Base-by-base conservation (phyloP, 2,113 vertebrate genomes). In the Guaruba guarouba region DNA sequence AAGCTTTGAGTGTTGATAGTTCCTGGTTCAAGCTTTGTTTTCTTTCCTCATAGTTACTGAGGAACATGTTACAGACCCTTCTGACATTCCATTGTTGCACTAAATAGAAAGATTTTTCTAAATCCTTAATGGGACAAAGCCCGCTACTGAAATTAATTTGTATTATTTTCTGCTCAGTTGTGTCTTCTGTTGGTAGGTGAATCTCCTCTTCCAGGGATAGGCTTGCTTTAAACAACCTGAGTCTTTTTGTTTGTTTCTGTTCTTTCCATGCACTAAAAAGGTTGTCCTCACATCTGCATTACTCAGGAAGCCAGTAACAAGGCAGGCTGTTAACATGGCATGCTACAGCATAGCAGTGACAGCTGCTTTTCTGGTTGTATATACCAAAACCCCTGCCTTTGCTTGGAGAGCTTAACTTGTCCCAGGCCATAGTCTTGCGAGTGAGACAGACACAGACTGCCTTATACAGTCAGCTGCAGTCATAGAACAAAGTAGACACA, bases 371-470 rank as follows among this genome's bases (percentile, higher is more conserved):
- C 29, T 77, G 37, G 35, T 17, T 73, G 8, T 28, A 7, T 69
- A 31, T 43, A 18, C 2, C 4, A 51, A 79, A 91, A 59, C 15
- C 1, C 6, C 20, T 1, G 0, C 18, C 22, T 67, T 71, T 91
- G 7, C 22, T 69, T 0, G 0, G 17, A 41, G 17, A 25, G 6
- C 27, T 71, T 44, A 67, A 57, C 28, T 68, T 5, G 7, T 68
- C 48, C 62, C 17, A 63, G 54, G 35, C 23, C 25, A 4, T 82
- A 17, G 20, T 83, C 4, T 29, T 84, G 28, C 27, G 27, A 91
- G 24, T n/a, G 13, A n/a, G 31, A 23, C 66, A 87, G 23, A 46
- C 11, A 37, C 9, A 66, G 43, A 10, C 39, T 83, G 24, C 57
- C 55, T 80, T 24, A 84, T 35, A 22, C 6, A n/a, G 70, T 52